Conservation (phyloP, 2,888 invertebrate genomes). For the Habrosyne pyritoides region DNA sequence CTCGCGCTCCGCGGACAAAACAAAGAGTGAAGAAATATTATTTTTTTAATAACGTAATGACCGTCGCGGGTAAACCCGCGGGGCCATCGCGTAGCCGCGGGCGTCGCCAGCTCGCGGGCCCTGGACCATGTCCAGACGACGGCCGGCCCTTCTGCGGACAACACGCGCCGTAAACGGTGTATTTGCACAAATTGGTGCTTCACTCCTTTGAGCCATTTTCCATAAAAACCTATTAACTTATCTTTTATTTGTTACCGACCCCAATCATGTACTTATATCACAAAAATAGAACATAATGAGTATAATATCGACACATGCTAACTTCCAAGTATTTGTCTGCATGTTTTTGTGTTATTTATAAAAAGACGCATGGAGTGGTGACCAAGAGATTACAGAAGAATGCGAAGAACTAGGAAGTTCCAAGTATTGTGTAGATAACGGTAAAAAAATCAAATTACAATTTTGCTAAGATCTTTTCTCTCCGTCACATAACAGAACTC, state of each 20-base stretch:
- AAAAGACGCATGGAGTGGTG: too few relatives aligned
- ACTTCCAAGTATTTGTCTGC: background rate
- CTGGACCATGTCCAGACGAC: slow-evolving; percentile 21
- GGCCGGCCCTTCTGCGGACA: slow-evolving; percentile 11
- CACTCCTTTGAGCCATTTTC: background rate
- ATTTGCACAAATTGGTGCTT: background rate
- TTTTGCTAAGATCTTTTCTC: too few relatives aligned
- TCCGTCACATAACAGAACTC: too few relatives aligned
- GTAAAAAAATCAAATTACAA: too few relatives aligned
- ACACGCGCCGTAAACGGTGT: slow-evolving; percentile 12
- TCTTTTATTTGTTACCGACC: background rate
- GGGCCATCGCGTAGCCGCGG: slow-evolving; percentile 9
- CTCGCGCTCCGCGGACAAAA: slow-evolving; percentile 34
- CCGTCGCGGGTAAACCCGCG: slow-evolving; percentile 32
- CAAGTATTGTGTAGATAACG: too few relatives aligned
- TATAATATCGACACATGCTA: background rate
- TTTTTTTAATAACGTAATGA: slow-evolving; percentile 63
- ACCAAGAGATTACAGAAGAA: too few relatives aligned
- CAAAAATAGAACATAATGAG: background rate
- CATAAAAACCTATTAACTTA: slow-evolving; percentile 1
- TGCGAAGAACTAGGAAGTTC: too few relatives aligned
- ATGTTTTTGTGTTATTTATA: background rate
- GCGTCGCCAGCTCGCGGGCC: background rate
- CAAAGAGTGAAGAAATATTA: slow-evolving; percentile 40
- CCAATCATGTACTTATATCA: background rate